These are phyloP conservation scores for Drosophila orosa DNA, from an alignment of 1,140 invertebrate genomes.

Conservation along the genomic window DNA sequence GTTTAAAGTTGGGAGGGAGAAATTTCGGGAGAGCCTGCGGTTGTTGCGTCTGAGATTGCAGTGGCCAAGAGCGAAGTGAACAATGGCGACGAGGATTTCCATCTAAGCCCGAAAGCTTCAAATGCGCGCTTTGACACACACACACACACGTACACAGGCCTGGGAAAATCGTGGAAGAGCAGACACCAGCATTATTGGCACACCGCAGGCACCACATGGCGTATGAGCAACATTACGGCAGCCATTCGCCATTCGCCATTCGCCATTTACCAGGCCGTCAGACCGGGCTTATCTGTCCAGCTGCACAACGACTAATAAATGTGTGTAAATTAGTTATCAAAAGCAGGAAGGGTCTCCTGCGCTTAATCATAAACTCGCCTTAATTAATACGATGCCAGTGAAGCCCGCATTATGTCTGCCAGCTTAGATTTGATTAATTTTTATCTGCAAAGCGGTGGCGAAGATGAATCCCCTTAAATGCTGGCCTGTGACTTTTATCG, in stretches of 20 bases:
- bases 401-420: constrained; percentile 31
- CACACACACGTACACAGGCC: constrained; percentile 5
- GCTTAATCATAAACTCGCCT: constrained; percentile 75
- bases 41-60: constrained; percentile 54
- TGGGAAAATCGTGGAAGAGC: constrained; percentile 16
- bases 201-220: constrained; percentile 64
- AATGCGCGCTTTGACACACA: constrained; percentile 51
- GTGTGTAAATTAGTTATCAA: constrained; percentile 78
- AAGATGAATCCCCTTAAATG: background rate
- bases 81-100: constrained; percentile 66
- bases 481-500: background rate
- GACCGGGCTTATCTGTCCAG: constrained; percentile 58
- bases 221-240: constrained; percentile 60
- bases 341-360: constrained; percentile 26
- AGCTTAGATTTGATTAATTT: constrained; percentile 56
- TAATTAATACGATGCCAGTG: constrained; percentile 69
- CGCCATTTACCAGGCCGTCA: constrained; percentile 26
- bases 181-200: constrained; percentile 54
- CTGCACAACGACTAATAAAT: constrained; percentile 77
- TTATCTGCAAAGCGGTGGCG: constrained; percentile 19
- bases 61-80: constrained; percentile 55
- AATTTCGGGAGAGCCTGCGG: constrained; percentile 5
- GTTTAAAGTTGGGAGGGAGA: constrained; percentile 14
- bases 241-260: constrained; percentile 31
- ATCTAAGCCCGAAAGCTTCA: constrained; percentile 67